Evolutionary conservation across 2,888 invertebrate species (phyloP), one percentile per base, ranked within the genome.

Genomic region (Archips xylosteana): DNA sequence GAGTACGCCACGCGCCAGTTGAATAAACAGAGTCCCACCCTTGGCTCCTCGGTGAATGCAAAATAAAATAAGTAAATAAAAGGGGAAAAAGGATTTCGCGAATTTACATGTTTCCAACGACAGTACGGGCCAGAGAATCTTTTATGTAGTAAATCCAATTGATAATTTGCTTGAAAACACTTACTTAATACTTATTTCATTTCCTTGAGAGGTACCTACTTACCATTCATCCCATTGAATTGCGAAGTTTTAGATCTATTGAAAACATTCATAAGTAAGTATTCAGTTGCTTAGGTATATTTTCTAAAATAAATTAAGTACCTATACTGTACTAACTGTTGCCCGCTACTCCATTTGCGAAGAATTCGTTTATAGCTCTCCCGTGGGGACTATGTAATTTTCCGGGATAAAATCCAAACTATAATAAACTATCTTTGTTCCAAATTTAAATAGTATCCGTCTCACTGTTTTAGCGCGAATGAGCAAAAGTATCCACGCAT

Each of bases 211-310:
- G n/a, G 13, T 49, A 49, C n/a, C n/a, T 36, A 63, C 34, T 59
- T 51, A 66, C 71, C 76, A 62, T 51, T 13, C 51, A 8, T 76
- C 45, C 78, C 77, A 76, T 79, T 71, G 49, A 49, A n/a, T n/a
- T 49, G n/a, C 13, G 13, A 49, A 49, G 6, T n/a, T 13, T 49
- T 4, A 49, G n/a, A 13, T 13, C 49, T 49, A 4, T 49, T 49
- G n/a, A n/a, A 49, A 49, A n/a, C n/a, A 13, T 49, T 49, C 49
- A n/a, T 4, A 13, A 23, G 23, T 4, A 13, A 23, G 23, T 23
- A 23, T 23, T 23, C 23, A 23, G 23, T 23, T 23, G 23, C 23
- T 23, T 23, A 23, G 23, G 23, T 23, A 23, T 1, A 23, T 23
- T 23, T 23, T 23, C 23, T 23, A 23, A 23, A 23, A 23, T 1